Base-by-base conservation (phyloP, 1,140 invertebrate species). In the Drosophila varians region DNA sequence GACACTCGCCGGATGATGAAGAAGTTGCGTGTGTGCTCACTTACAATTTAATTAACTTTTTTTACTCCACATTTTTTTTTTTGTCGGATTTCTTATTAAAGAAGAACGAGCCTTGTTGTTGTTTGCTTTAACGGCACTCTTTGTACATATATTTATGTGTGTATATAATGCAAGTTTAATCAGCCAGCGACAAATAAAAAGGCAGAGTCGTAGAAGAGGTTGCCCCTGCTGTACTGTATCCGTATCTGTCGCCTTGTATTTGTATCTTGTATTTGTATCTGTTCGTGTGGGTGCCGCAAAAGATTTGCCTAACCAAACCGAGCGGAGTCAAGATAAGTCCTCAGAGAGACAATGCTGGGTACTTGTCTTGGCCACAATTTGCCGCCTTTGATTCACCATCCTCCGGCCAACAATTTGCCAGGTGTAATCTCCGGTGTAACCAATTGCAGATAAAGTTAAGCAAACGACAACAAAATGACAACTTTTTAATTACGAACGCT, bases 31-130 rank as follows among this genome's bases (percentile, higher is more conserved):
- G 80, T 79, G 53, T 48, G 45, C 56, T 60, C 71, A 66, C 71
- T 79, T 80, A 84, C 80, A 84, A 84, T 84, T 84, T 84, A 84
- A 84, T 84, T 84, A 84, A 84, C 82, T 84, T 84, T 77, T 69
- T 65, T 52, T 26, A 14, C 2, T 25, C 31, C 9, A 7, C 26
- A 3, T 7, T 25, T 43, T 34, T 25, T 55, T 61, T 75, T 75
- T 73, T 75, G n/a, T n/a, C n/a, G n/a, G n/a, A 66, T 80, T 84
- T 86, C 66, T 69, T 84, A 86, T 80, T 84, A 84, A 84, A 84
- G 80, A 84, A 84, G 80, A 65, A 54, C 49, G 66, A 46, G 62
- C 66, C 72, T 76, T 76, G 78, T 79, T 74, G 62, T 65, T 77
- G 26, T 74, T 83, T 83, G 71, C 48, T 56, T 84, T 83, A 84